Conservation (phyloP, 2,113 vertebrate species). For the Seriola dumerili region DNA sequence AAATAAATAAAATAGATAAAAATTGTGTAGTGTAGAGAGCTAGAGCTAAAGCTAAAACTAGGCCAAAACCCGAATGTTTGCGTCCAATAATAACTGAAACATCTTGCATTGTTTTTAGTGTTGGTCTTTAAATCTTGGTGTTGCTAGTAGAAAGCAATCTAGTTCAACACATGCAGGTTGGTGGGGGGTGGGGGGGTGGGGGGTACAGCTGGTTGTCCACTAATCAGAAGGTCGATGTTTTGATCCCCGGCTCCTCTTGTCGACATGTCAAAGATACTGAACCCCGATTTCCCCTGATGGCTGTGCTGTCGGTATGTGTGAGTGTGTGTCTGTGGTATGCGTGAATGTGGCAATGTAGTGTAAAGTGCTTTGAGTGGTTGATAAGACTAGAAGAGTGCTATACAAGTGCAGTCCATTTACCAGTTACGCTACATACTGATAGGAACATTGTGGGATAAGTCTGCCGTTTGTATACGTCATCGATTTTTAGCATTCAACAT, state of each 20-base stretch:
- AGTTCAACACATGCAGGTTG: conserved; percentile 12
- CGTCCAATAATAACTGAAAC: conserved; percentile 20
- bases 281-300: too few species aligned
- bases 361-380: too few species aligned
- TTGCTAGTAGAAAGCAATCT: neutral
- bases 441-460: neutral
- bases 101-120: neutral
- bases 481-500: neutral
- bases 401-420: too few species aligned
- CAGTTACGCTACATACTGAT: neutral
- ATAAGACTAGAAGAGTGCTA: too few species aligned
- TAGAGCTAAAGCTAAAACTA: neutral
- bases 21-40: neutral
- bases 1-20: neutral
- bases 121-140: conserved; percentile 2
- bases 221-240: too few species aligned
- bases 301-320: too few species aligned
- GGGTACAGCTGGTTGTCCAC: too few species aligned
- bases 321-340: too few species aligned
- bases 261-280: too few species aligned
- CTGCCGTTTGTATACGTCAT: neutral
- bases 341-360: too few species aligned
- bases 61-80: neutral
- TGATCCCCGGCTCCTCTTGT: too few species aligned
- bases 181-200: too few species aligned